Conservation (phyloP, 1,140 invertebrate genomes). For the Drosophila melanogaster region Release_6_plus_ISO1_MT NT_033779.5:17243501-17244000, state of each 20-base stretch:
- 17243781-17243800: conserved; percentile 78
- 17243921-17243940: too few relatives aligned
- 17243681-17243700: not conserved
- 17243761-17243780: conserved; percentile 80
- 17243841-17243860: conserved; percentile 54
- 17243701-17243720: not conserved
- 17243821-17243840: conserved; percentile 24
- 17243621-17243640: too few relatives aligned
- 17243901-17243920: not conserved
- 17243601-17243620: too few relatives aligned
- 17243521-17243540: not conserved
- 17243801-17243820: conserved; percentile 46
- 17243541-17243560: not conserved
- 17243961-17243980: too few relatives aligned
- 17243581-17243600: too few relatives aligned
- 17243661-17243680: not conserved
- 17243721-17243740: conserved; percentile 40
- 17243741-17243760: conserved; percentile 74
- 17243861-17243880: conserved; percentile 18
- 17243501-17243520: not conserved
- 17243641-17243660: not conserved
- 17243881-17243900: conserved; percentile 16
- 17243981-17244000: not conserved
- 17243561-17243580: too few relatives aligned
- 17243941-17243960: too few relatives aligned